phyloP scores from a whole-genome alignment of 2,113 vertebrate species.

The Protobothrops flavoviridis region DNA sequence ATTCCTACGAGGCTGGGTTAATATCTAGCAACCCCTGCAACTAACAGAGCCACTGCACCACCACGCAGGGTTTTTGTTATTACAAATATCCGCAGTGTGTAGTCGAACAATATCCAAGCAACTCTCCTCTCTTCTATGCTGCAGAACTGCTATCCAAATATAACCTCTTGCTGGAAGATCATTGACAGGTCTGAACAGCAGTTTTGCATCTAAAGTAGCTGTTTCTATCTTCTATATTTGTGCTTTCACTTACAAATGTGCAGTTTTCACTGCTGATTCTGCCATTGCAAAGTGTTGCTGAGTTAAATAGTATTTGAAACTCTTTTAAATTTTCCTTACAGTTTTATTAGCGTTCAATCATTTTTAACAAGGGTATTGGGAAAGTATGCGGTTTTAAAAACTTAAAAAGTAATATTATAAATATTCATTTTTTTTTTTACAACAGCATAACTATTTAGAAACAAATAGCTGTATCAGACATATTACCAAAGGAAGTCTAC shows the following conservation, averaged over 20 bases:
- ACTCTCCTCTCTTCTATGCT: slow-evolving; percentile 15
- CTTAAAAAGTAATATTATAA: background rate
- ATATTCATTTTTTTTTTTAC: background rate
- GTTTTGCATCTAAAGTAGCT: slow-evolving; percentile 33
- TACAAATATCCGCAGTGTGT: background rate
- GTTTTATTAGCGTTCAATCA: background rate
- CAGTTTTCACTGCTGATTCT: slow-evolving; percentile 17
- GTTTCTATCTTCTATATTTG: slow-evolving; percentile 27
- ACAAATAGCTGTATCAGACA: background rate
- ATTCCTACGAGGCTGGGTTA: background rate
- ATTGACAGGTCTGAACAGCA: slow-evolving; percentile 13
- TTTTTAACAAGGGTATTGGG: background rate
- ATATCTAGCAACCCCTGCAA: slow-evolving; percentile 5
- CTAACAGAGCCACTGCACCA: slow-evolving; percentile 9
- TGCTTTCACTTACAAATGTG: slow-evolving; percentile 13
- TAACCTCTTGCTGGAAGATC: slow-evolving; percentile 17
- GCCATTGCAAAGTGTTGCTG: background rate
- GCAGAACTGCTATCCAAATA: slow-evolving; percentile 27
- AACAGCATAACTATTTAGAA: background rate
- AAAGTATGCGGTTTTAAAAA: background rate
- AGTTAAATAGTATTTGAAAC: background rate
- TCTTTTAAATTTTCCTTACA: background rate
- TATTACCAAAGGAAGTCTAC: background rate
- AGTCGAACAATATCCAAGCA: slow-evolving; percentile 28
- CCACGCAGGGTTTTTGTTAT: slow-evolving; percentile 7